Conservation (phyloP, 2,797 vertebrate genomes). For the Alosa sapidissima region DNA sequence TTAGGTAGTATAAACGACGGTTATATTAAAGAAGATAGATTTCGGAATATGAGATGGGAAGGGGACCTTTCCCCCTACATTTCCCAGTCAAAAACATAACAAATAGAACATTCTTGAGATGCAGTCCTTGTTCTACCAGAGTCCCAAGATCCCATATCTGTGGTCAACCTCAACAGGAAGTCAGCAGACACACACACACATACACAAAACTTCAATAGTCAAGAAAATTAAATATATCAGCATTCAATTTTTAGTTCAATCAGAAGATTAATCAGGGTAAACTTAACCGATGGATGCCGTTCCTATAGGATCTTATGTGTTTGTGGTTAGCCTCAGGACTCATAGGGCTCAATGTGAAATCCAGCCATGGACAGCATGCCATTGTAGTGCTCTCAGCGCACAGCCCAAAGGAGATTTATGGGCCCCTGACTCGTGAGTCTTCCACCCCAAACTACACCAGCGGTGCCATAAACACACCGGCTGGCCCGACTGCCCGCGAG, state of each 20-base stretch:
- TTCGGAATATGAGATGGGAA: slow-evolving; percentile 42
- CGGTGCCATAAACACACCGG: slow-evolving; percentile 63
- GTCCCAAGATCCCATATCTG: slow-evolving; percentile 15
- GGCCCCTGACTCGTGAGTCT: slow-evolving; percentile 55
- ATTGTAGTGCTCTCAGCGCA: slow-evolving; percentile 30
- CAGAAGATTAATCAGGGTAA: not conserved
- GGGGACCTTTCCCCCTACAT: slow-evolving; percentile 21
- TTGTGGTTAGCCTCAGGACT: not conserved
- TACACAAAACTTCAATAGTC: not conserved
- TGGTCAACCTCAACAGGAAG: slow-evolving; percentile 20
- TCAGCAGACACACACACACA: slow-evolving; percentile 6
- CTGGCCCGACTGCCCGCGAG: slow-evolving; percentile 51
- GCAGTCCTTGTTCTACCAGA: not conserved
- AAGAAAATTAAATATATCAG: not conserved
- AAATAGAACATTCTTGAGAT: slow-evolving; percentile 37
- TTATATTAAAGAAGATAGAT: slow-evolving; percentile 51
- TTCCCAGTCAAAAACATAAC: slow-evolving; percentile 28
- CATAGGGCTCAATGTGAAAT: slow-evolving; percentile 5
- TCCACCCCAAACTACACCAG: slow-evolving; percentile 57
- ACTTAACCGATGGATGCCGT: not conserved
- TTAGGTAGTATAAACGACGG: slow-evolving; percentile 50
- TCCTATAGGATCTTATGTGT: not conserved
- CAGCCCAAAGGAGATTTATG: slow-evolving; percentile 57
- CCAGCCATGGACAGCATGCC: slow-evolving; percentile 34
- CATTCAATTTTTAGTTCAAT: not conserved